These are phyloP conservation scores for Caenorhabditis inopinata DNA, from an alignment of 1,140 invertebrate species.

Conservation along the genomic window DNA sequence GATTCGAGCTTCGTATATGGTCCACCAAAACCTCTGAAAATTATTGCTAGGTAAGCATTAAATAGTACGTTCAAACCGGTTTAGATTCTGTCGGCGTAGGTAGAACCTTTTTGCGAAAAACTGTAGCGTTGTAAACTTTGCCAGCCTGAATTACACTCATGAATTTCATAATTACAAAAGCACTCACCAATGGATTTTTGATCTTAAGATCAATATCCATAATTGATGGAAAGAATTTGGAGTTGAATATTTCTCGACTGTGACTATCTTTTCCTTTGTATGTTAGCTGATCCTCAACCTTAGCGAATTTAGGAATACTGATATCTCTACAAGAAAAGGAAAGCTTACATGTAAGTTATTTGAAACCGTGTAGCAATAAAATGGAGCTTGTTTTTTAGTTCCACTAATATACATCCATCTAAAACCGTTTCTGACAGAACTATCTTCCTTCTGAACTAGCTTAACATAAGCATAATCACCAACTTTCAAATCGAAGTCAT, in stretches of 20 bases:
- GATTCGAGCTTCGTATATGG: too few relatives aligned
- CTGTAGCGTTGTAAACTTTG: neutral
- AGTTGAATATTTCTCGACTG: neutral
- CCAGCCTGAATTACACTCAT: too few relatives aligned
- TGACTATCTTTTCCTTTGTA: neutral
- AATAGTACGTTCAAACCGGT: too few relatives aligned
- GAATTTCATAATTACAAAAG: too few relatives aligned
- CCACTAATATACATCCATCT: neutral
- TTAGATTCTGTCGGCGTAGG: too few relatives aligned
- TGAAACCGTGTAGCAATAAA: neutral
- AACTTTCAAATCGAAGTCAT: neutral
- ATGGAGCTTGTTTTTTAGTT: neutral
- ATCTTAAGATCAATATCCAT: neutral
- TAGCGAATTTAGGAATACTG: neutral
- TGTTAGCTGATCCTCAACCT: neutral
- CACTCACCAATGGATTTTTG: neutral
- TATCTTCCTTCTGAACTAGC: neutral
- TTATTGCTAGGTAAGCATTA: too few relatives aligned
- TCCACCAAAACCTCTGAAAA: neutral
- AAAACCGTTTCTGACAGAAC: neutral
- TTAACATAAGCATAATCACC: neutral
- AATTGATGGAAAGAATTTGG: neutral
- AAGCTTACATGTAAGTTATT: neutral
- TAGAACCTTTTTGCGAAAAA: neutral
- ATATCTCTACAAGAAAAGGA: neutral